phyloP scores from a whole-genome alignment of 2,888 invertebrate species.

The Sturmia bella region DNA sequence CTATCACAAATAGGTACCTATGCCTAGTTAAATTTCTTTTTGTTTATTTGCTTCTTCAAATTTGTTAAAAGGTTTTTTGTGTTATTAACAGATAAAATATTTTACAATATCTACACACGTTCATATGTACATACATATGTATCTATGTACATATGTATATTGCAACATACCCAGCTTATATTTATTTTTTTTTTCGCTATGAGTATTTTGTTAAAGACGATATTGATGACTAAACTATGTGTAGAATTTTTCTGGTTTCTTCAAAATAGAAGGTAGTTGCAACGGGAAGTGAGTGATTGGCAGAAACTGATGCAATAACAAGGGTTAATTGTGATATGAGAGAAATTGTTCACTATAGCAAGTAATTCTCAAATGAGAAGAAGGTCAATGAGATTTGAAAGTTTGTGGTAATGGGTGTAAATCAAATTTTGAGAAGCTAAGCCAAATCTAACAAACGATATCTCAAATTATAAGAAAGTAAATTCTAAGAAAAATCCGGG shows the following conservation, averaged over 20 bases:
- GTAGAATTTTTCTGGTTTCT: constrained; percentile 11
- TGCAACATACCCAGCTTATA: constrained; percentile 13
- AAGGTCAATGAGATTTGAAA: background rate
- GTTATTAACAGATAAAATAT: constrained; percentile 21
- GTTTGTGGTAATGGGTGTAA: too few relatives aligned
- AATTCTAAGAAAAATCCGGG: too few relatives aligned
- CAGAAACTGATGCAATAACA: constrained; percentile 58
- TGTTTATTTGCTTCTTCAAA: constrained; percentile 6
- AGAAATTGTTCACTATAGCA: background rate
- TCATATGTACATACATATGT: background rate
- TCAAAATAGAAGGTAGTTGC: constrained; percentile 1
- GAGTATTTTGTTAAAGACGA: constrained; percentile 37
- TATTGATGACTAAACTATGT: constrained; percentile 56
- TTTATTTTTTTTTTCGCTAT: constrained; percentile 13
- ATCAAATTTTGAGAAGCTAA: too few relatives aligned
- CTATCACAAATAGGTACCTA: background rate
- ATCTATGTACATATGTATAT: background rate
- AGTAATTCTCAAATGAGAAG: too few relatives aligned
- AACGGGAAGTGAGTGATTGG: background rate
- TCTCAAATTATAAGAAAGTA: too few relatives aligned
- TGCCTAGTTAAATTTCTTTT: too few relatives aligned
- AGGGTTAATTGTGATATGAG: constrained; percentile 49
- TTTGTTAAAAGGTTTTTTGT: constrained; percentile 42
- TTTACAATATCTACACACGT: too few relatives aligned
- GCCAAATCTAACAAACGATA: too few relatives aligned